Base-by-base conservation (phyloP, 2,888 invertebrate genomes). In the Agonum fuliginosum region DNA sequence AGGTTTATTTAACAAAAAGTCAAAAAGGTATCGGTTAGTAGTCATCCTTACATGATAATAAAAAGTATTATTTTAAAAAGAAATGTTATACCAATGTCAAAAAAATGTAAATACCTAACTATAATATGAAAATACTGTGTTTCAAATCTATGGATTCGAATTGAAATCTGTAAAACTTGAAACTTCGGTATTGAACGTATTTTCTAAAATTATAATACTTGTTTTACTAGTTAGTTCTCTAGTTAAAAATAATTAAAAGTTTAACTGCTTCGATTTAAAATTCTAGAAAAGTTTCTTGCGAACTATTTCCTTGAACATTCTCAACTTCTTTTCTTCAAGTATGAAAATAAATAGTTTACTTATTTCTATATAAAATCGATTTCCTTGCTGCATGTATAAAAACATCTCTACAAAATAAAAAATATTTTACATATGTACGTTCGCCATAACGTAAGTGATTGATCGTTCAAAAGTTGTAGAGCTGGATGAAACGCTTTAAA, bases 401-500 rank as follows among this genome's bases (percentile, higher is more conserved):
- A 12, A 62, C 58, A 62, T 30, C 34, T 62, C n/a, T 54, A 54
- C 17, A 62, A 62, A 62, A 62, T 62, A 27, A 62, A 27, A 62
- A 62, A 62, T 62, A 27, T 30, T 30, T 62, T 62, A 27, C 58
- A 54, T 54, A 54, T 54, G 54, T 54, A 54, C 54, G 54, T 24
- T 14, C 30, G 58, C 27, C 46, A 46, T 46, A 14, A 27, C 8
- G 54, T n/a, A 34, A 12, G 34, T 67, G 67, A 67, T 67, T 67
- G 67, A 67, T 67, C 41, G 67, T 67, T 67, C 67, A 37, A 14
- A 54, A 54, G 54, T 54, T 22, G 54, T 17, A 48, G 48, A 48
- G 17, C n/a, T 34, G 19, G 62, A 62, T 62, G 62, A 67, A 67
- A 67, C 67, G 67, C n/a, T 67, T 67, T 41, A 67, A 67, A 74